Evolutionary conservation across 2,888 invertebrate genomes (phyloP), one percentile per base, ranked within the genome.

Genomic region (Bimastos eiseni): DNA sequence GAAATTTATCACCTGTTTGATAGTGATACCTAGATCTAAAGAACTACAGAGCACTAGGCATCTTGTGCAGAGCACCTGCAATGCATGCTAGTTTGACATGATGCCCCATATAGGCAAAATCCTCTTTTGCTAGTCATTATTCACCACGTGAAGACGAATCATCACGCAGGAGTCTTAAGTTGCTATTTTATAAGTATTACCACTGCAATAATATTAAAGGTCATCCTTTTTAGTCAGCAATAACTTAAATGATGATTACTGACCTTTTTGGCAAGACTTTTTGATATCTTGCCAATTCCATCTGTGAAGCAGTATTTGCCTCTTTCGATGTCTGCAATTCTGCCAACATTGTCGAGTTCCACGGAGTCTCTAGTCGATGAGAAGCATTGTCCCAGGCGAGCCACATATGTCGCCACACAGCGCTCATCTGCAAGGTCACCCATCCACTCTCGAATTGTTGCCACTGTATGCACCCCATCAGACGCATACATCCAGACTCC

Each of bases 241-340:
- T 24, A 49, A 49, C 2, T 33, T 55, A 5, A 44, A 44, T 89
- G 41, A 89, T 34, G 30, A 15, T 36, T 37, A 13, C 70, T 37
- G 34, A 90, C 90, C 90, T 55, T 49, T 49, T 55, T 49, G n/a
- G 55, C 90, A 37, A 90, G 37, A 24, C 55, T 70, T 55, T 83
- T 33, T 84, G 90, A 90, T 90, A 90, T 90, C 36, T 86, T 84
- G 30, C 90, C 90, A 88, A 90, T 49, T 36, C 90, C 90, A 86
- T 90, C 90, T n/a, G 90, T 84, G 49, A 90, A 90, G 41, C 84
- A 84, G 90, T 90, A 90, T 30, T 24, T 24, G 33, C 49, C 38
- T n/a, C n/a, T 17, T 83, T 36, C 83, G 24, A 90, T 30, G 41
- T 90, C 90, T 83, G 30, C 17, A 19, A 83, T 38, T 36, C 38